Evolutionary conservation across 2,888 invertebrate genomes (phyloP), one percentile per base, ranked within the genome.

Genomic region (Napeogenes inachia): DNA sequence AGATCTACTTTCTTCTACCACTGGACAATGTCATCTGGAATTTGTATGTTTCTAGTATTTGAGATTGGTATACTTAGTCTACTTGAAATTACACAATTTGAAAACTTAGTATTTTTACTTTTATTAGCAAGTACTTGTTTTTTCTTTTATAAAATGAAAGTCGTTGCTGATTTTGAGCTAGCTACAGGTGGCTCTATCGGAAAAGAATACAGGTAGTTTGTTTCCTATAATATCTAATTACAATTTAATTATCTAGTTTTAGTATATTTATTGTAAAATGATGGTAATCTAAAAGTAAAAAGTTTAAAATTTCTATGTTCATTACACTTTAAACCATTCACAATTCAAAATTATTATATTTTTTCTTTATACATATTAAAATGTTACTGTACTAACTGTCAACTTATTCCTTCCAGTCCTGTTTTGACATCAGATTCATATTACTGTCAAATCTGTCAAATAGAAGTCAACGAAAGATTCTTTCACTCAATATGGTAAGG

Each of bases 391-490:
- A 46, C 2, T 5, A 13, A 5, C 2, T n/a, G 30, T 50, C 21
- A 50, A 30, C 12, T 50, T 50, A 8, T 12, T 63, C 61, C 63
- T 86, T 86, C 61, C 80, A 90, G 90, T 69, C 89, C 89, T 62
- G 86, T 90, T 4, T 68, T 90, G 3, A 93, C 95, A 2, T 92
- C 95, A 0, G 93, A 95, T 70, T 94, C 95, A 47, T 93, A 94
- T 75, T 97, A 97, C 77, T 98, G 98, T 79, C 92, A 92, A 68
- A 92, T 95, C 61, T 98, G 98, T 81, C 94, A 96, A 77, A 93
- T 94, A 56, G 97, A 96, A 82, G 93, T 97, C 32, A 92, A 94
- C 66, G 93, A 94, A 69, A 92, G 95, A 73, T 95, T 94, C 77
- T 95, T 95, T 83, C 95, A 96, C 85, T 95, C 96, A 76, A 94